Percentiles rank a stretch among this genome's conserved stretches.
phyloP scores from a whole-genome alignment of 2,113 vertebrate species.

The Eptesicus fuscus region DNA sequence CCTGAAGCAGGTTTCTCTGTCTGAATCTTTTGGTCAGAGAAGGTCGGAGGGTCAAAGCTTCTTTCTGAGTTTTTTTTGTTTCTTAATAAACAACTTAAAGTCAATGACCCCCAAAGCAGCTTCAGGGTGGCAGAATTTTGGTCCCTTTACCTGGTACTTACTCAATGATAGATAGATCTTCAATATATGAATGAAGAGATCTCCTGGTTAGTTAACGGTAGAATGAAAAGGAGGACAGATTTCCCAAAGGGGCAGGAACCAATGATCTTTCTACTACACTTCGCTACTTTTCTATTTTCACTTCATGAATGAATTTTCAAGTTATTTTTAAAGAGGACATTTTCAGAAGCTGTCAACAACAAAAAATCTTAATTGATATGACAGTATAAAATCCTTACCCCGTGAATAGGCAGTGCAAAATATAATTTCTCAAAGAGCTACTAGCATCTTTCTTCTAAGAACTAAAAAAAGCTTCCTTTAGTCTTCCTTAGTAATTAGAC shows the following conservation, averaged over 20 bases:
- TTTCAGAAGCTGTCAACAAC: not conserved
- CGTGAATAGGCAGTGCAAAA: not conserved
- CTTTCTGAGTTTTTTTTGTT: not conserved
- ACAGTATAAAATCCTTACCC: not conserved
- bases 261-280: not conserved
- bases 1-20: not conserved
- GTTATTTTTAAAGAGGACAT: slow-evolving; percentile 21
- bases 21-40: not conserved
- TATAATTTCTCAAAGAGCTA: not conserved
- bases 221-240: not conserved
- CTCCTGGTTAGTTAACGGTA: not conserved
- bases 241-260: not conserved
- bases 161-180: not conserved
- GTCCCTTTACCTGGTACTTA: not conserved
- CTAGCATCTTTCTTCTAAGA: not conserved
- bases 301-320: not conserved
- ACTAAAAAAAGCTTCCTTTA: not conserved
- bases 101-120: not conserved
- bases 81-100: not conserved
- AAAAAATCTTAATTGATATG: not conserved
- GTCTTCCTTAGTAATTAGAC: not conserved
- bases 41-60: not conserved
- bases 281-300: not conserved
- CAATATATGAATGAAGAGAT: not conserved
- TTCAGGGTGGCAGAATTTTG: not conserved